phyloP scores from a whole-genome alignment of 2,888 invertebrate species.

The Acanthosepion pharaonis region DNA sequence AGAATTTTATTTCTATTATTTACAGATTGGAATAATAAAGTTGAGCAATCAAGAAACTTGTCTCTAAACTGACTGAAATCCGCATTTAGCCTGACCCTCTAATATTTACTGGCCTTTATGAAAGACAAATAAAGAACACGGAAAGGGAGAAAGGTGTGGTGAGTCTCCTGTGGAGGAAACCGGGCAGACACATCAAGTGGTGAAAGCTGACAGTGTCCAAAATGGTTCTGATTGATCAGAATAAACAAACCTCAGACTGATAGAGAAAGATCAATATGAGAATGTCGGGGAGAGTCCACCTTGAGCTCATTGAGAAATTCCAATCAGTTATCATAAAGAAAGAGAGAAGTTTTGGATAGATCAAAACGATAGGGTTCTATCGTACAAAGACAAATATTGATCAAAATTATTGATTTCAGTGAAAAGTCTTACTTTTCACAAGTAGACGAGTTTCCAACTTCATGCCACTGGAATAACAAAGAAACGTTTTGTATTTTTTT shows the following conservation, averaged over 20 bases:
- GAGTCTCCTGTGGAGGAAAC: neutral
- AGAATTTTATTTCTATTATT: neutral
- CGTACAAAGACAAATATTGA: neutral
- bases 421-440: neutral
- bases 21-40: conserved; percentile 14
- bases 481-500: neutral
- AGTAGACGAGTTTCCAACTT: neutral
- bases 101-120: neutral
- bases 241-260: neutral
- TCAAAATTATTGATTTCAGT: neutral
- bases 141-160: neutral
- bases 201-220: neutral
- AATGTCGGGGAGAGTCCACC: neutral
- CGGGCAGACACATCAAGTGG: neutral
- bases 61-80: too few species aligned
- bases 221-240: neutral
- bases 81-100: neutral
- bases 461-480: neutral
- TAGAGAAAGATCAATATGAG: neutral
- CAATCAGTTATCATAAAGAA: neutral
- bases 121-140: neutral
- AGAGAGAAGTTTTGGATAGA: neutral
- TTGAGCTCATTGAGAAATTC: neutral
- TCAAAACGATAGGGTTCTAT: neutral
- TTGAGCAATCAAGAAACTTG: neutral